phyloP scores from a whole-genome alignment of 2,888 invertebrate genomes.

The Liposcelis brunnea region DNA sequence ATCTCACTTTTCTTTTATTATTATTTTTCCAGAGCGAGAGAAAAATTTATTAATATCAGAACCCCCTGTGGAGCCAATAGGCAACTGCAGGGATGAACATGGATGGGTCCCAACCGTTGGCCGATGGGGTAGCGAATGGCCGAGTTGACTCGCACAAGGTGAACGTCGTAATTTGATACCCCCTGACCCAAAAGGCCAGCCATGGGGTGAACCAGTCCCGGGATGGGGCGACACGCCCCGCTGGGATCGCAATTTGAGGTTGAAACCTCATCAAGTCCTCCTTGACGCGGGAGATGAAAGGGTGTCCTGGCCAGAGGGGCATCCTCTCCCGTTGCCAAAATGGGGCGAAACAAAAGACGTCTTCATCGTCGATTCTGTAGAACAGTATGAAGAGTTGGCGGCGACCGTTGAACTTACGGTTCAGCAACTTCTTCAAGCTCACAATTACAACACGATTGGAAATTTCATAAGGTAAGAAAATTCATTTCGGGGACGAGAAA shows the following conservation, averaged over 20 bases:
- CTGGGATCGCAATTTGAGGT: conserved; percentile 21
- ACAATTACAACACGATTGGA: conserved; percentile 78
- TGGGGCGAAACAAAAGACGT: conserved; percentile 39
- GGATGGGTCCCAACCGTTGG: conserved; percentile 63
- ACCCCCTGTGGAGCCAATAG: conserved; percentile 32
- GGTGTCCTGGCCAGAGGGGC: conserved; percentile 42
- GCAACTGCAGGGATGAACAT: conserved; percentile 35
- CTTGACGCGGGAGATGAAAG: too few relatives aligned
- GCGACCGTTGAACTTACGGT: conserved; percentile 62
- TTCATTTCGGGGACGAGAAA: not conserved
- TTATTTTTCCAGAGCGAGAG: conserved; percentile 48
- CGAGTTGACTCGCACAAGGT: conserved; percentile 79
- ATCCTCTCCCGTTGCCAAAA: conserved; percentile 58
- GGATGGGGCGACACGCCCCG: conserved; percentile 29
- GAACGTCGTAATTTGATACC: too few relatives aligned
- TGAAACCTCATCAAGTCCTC: too few relatives aligned
- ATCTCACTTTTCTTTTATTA: conserved; percentile 9
- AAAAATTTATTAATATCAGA: conserved; percentile 31
- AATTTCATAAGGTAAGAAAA: conserved; percentile 47
- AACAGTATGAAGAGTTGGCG: conserved; percentile 62
- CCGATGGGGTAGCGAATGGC: conserved; percentile 89
- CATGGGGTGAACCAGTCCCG: conserved; percentile 20
- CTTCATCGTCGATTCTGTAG: conserved; percentile 33
- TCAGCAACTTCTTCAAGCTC: conserved; percentile 61
- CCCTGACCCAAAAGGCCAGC: conserved; percentile 29